phyloP scores from a whole-genome alignment of 2,888 invertebrate species.

The Lissonota sp. region DNA sequence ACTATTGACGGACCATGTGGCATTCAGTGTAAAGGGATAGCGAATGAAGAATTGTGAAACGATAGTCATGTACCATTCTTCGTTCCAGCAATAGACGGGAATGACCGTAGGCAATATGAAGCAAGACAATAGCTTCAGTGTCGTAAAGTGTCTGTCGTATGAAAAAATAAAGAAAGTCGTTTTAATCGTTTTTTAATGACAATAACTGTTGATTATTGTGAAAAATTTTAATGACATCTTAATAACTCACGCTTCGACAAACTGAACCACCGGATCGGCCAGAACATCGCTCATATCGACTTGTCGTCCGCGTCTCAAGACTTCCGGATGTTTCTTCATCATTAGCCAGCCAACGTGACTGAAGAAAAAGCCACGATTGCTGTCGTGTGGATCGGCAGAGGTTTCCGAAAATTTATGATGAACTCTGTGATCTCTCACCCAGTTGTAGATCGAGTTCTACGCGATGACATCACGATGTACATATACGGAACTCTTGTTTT shows the following conservation, averaged over 20 bases:
- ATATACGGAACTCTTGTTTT: constrained; percentile 1
- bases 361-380: constrained; percentile 94
- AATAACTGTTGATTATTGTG: neutral
- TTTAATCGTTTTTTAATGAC: neutral
- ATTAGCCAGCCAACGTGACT: constrained; percentile 97
- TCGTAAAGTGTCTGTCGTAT: constrained; percentile 83
- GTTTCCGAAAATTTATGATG: constrained; percentile 92
- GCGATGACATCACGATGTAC: neutral
- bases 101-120: constrained; percentile 86
- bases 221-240: too few relatives aligned
- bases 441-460: constrained; percentile 89
- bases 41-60: constrained; percentile 84
- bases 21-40: constrained; percentile 85
- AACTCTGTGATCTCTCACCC: constrained; percentile 91
- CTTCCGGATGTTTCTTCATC: constrained; percentile 95
- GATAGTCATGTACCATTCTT: constrained; percentile 84
- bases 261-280: constrained; percentile 90
- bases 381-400: constrained; percentile 93
- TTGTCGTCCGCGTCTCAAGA: constrained; percentile 89
- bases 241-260: constrained; percentile 92
- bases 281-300: constrained; percentile 92
- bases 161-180: constrained; percentile 22
- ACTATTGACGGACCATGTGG: constrained; percentile 87
- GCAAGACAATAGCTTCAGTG: constrained; percentile 85
- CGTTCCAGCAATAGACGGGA: constrained; percentile 86